Percentiles rank a stretch among this genome's conserved stretches.
These are phyloP conservation scores for Stigmatopora nigra DNA, from an alignment of 2,113 vertebrate genomes.

Conservation along the genomic window DNA sequence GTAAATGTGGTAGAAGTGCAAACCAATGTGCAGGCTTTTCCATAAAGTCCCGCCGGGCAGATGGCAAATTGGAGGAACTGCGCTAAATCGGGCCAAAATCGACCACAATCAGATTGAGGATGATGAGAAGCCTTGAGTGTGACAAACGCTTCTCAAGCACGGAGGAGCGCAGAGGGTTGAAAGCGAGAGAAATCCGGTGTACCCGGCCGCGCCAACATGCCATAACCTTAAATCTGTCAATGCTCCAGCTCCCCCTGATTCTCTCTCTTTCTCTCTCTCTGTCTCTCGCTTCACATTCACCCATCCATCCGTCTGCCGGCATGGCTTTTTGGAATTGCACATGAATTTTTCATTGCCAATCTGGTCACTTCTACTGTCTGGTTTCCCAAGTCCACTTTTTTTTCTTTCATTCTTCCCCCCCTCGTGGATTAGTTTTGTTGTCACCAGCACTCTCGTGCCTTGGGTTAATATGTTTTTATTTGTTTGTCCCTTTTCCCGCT, in stretches of 20 bases:
- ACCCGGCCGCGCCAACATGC: constrained; percentile 25
- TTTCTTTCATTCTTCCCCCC: constrained; percentile 26
- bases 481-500: constrained; percentile 6
- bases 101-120: constrained; percentile 62
- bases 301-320: constrained; percentile 33
- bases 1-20: constrained; percentile 28
- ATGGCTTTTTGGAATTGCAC: constrained; percentile 57
- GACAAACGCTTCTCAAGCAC: not conserved
- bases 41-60: constrained; percentile 61
- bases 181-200: constrained; percentile 1
- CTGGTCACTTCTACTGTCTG: constrained; percentile 54
- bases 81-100: constrained; percentile 65
- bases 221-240: constrained; percentile 66
- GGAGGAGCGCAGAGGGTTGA: not conserved
- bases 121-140: constrained; percentile 46
- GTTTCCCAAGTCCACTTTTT: constrained; percentile 14
- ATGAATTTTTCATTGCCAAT: constrained; percentile 76
- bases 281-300: constrained; percentile 43
- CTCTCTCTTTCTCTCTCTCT: too few species aligned
- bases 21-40: constrained; percentile 61
- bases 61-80: constrained; percentile 66
- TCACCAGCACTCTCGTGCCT: constrained; percentile 5
- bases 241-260: constrained; percentile 34
- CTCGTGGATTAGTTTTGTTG: constrained; percentile 33
- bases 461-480: constrained; percentile 39